phyloP scores from a whole-genome alignment of 1,140 invertebrate species.

The Cyrtorhinus lividipennis region DNA sequence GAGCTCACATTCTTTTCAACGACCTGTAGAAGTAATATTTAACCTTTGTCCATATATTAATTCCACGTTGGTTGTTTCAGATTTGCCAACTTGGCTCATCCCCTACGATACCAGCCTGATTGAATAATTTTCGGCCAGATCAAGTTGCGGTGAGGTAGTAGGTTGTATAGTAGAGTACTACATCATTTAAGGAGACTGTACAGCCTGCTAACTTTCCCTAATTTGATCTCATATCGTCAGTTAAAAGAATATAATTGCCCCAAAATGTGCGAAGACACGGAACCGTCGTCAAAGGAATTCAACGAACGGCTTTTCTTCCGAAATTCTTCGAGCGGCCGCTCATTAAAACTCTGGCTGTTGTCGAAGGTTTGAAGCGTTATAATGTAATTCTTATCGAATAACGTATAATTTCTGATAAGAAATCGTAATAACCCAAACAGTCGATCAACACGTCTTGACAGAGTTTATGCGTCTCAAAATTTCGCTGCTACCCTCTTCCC shows the following conservation, averaged over 20 bases:
- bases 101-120: too few species aligned
- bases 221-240: constrained; percentile 12
- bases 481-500: too few species aligned
- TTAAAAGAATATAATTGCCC: too few species aligned
- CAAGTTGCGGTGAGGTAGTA: constrained; percentile 53
- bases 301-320: background rate
- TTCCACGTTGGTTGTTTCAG: too few species aligned
- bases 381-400: background rate
- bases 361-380: constrained; percentile 3
- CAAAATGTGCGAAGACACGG: too few species aligned
- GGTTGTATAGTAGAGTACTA: constrained; percentile 61
- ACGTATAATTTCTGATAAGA: background rate
- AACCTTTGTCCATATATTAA: too few species aligned
- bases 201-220: constrained; percentile 60
- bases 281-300: background rate
- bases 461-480: too few species aligned
- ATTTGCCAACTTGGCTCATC: too few species aligned
- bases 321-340: background rate
- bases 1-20: too few species aligned
- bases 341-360: background rate
- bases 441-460: constrained; percentile 2
- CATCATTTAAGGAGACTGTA: constrained; percentile 49
- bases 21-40: too few species aligned
- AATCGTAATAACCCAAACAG: constrained; percentile 8
- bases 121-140: constrained; percentile 15